phyloP scores from a whole-genome alignment of 2,888 invertebrate species.

The Netelia virgata region DNA sequence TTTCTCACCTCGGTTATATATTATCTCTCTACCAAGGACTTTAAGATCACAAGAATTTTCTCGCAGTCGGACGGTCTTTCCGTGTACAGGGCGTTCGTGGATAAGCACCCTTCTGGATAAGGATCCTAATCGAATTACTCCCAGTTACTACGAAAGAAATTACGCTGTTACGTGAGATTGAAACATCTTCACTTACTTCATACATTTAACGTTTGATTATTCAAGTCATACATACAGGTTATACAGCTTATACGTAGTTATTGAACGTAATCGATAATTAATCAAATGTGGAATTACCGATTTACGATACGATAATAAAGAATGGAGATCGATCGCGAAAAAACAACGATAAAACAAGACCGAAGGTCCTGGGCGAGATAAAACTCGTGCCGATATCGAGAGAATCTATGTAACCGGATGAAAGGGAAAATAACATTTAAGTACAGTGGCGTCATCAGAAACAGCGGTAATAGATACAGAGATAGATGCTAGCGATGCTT shows the following conservation, averaged over 20 bases:
- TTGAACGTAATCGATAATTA: too few relatives aligned
- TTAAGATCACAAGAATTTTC: background rate
- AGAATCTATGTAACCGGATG: background rate
- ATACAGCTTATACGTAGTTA: too few relatives aligned
- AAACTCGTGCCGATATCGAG: background rate
- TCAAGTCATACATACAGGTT: too few relatives aligned
- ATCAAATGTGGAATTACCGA: background rate
- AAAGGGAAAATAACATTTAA: slow-evolving; percentile 3
- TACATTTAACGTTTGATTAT: background rate
- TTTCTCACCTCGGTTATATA: background rate
- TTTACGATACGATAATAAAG: background rate
- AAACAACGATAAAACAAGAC: background rate
- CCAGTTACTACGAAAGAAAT: background rate
- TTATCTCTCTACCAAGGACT: background rate
- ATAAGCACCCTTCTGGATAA: slow-evolving; percentile 37
- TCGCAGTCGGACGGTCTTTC: background rate
- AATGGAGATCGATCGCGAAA: background rate
- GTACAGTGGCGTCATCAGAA: slow-evolving; percentile 40
- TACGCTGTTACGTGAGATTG: background rate
- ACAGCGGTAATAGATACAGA: slow-evolving; percentile 36
- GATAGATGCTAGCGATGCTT: slow-evolving; percentile 1
- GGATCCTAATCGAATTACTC: slow-evolving; percentile 70
- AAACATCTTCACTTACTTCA: background rate
- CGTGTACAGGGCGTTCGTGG: background rate
- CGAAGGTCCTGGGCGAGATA: background rate